Evolutionary conservation across 1,140 invertebrate genomes (phyloP).

Genomic region (Drosophila leontia): DNA sequence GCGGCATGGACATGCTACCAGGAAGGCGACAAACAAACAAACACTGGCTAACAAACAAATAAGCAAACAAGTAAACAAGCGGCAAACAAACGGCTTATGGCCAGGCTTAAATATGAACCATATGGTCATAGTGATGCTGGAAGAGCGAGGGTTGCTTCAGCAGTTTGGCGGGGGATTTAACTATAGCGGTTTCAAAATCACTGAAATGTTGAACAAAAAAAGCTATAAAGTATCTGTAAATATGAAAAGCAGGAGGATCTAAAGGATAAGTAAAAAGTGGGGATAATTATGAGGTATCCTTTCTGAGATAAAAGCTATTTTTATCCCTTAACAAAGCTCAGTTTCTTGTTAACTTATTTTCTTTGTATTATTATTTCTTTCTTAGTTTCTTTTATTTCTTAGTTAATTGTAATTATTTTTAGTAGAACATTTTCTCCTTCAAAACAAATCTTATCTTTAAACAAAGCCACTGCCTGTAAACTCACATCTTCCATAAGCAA

Average conservation of each 20-base stretch:
- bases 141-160: constrained; percentile 2
- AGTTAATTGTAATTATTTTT: too few species aligned
- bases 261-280: background rate
- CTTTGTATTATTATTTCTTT: too few species aligned
- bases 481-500: background rate
- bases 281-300: background rate
- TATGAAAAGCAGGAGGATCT: background rate
- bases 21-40: constrained; percentile 25
- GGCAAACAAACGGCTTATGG: constrained; percentile 55
- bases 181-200: constrained; percentile 61
- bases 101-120: constrained; percentile 46
- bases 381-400: too few species aligned
- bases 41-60: constrained; percentile 12
- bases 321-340: too few species aligned
- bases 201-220: constrained; percentile 32
- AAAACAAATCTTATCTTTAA: background rate
- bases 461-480: constrained; percentile 19
- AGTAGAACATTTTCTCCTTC: background rate
- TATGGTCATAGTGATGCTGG: background rate
- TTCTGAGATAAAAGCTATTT: background rate
- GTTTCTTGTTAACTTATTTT: background rate
- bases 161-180: background rate
- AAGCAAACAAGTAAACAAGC: constrained; percentile 36
- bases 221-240: background rate
- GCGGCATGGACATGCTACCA: constrained; percentile 1